These are phyloP conservation scores for Telenomus remus DNA, from an alignment of 1,140 invertebrate species.

Conservation along the genomic window DNA sequence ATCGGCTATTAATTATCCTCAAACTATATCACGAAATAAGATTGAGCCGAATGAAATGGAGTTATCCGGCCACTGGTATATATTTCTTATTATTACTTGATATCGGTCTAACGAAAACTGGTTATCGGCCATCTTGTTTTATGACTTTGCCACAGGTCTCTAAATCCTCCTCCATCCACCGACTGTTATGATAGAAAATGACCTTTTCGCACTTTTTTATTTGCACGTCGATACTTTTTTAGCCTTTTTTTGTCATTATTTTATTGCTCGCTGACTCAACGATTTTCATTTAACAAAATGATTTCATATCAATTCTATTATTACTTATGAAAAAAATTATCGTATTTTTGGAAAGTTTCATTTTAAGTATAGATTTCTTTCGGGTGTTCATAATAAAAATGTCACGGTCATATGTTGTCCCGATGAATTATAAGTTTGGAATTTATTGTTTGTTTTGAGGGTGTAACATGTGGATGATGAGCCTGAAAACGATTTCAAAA, in stretches of 20 bases:
- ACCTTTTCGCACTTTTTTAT: slow-evolving; percentile 48
- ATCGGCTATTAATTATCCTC: slow-evolving; percentile 64
- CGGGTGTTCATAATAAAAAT: too few relatives aligned
- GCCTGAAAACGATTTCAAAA: slow-evolving; percentile 4
- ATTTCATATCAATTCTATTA: neutral
- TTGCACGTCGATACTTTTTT: slow-evolving; percentile 32
- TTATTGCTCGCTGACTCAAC: too few relatives aligned
- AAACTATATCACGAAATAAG: slow-evolving; percentile 61
- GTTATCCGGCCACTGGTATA: slow-evolving; percentile 59
- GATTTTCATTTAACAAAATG: neutral
- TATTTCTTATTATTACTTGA: slow-evolving; percentile 60
- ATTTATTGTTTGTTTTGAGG: slow-evolving; percentile 5
- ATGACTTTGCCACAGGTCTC: slow-evolving; percentile 55
- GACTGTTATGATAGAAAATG: slow-evolving; percentile 46
- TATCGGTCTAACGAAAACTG: slow-evolving; percentile 60
- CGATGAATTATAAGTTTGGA: neutral
- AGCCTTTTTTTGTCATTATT: slow-evolving; percentile 1
- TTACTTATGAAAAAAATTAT: too few relatives aligned
- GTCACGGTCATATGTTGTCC: slow-evolving; percentile 2
- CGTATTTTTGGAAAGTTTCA: too few relatives aligned
- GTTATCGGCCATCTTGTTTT: slow-evolving; percentile 59
- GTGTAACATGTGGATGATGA: slow-evolving; percentile 27
- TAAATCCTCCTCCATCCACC: slow-evolving; percentile 21
- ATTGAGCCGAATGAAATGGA: slow-evolving; percentile 58
- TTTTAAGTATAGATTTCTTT: too few relatives aligned